Conservation (phyloP, 2,888 invertebrate species). For the Anagyrus pseudococci region DNA sequence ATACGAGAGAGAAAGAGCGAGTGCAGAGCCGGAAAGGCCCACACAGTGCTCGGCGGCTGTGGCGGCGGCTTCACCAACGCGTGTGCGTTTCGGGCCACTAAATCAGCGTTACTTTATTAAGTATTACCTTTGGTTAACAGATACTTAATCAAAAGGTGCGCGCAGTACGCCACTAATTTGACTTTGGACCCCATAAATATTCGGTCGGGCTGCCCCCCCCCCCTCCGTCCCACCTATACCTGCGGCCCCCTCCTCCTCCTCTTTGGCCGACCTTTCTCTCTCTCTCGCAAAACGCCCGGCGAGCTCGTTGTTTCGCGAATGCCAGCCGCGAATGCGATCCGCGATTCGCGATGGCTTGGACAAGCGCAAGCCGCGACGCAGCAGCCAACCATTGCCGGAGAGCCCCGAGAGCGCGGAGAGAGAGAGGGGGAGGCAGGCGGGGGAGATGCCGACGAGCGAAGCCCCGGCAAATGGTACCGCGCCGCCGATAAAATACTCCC, state of each 20-base stretch:
- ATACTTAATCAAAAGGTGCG: constrained; percentile 63
- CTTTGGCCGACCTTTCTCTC: constrained; percentile 6
- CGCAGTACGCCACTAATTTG: constrained; percentile 63
- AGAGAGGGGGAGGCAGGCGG: constrained; percentile 37
- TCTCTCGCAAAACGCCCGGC: no score
- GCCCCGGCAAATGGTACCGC: constrained; percentile 54
- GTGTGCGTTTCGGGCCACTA: constrained; percentile 54
- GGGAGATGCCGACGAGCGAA: constrained; percentile 45
- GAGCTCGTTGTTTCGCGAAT: constrained; percentile 23
- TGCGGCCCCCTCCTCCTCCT: constrained; percentile 14
- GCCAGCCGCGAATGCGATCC: constrained; percentile 30
- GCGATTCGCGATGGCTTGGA: constrained; percentile 39
- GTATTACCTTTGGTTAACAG: constrained; percentile 63
- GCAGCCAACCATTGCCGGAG: no score
- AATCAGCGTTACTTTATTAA: constrained; percentile 63
- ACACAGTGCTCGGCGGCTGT: constrained; percentile 23
- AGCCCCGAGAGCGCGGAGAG: no score
- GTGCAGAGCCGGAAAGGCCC: no score
- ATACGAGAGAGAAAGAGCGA: no score
- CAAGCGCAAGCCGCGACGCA: constrained; percentile 35
- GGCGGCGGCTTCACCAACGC: constrained; percentile 9
- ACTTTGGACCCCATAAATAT: constrained; percentile 63
- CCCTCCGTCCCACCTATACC: no score
- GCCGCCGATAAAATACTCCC: constrained; percentile 59
- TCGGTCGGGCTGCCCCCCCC: no score